These are phyloP conservation scores for Stenchaetothrips biformis DNA, from an alignment of 2,888 invertebrate genomes.

Conservation along the genomic window DNA sequence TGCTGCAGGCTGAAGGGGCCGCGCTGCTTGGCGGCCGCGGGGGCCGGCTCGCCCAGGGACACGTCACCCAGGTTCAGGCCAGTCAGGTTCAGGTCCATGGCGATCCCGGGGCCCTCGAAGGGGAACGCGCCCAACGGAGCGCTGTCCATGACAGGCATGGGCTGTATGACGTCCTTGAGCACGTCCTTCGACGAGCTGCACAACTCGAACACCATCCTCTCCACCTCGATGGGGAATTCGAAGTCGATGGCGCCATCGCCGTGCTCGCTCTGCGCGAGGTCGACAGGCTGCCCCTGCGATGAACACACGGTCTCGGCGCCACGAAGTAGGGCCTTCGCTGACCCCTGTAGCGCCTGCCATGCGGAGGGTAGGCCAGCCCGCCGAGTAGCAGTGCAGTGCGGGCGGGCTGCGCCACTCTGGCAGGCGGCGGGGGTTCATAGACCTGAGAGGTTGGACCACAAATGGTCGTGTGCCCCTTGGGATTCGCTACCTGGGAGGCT, in stretches of 20 bases:
- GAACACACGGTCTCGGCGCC: too few species aligned
- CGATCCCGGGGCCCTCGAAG: neutral
- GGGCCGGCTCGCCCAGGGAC: neutral
- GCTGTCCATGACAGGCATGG: too few species aligned
- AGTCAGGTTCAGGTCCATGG: neutral
- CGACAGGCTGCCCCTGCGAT: neutral
- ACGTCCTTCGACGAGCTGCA: neutral
- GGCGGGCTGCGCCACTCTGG: too few species aligned
- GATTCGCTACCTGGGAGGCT: neutral
- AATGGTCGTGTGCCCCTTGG: neutral
- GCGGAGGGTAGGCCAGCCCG: too few species aligned
- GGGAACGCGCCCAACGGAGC: too few species aligned
- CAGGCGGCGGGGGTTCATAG: too few species aligned
- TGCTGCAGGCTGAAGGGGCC: neutral
- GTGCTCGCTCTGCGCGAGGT: neutral
- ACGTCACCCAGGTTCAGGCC: neutral
- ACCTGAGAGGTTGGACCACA: too few species aligned
- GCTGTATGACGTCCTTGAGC: neutral
- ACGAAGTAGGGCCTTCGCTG: too few species aligned
- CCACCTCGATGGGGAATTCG: neutral
- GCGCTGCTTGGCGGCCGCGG: neutral
- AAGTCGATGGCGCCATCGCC: neutral
- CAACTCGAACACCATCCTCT: conserved; percentile 1
- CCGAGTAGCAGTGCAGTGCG: too few species aligned
- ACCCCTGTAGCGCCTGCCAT: neutral